Base-by-base conservation (phyloP, 2,113 vertebrate species). In the Oncorhynchus nerka region DNA sequence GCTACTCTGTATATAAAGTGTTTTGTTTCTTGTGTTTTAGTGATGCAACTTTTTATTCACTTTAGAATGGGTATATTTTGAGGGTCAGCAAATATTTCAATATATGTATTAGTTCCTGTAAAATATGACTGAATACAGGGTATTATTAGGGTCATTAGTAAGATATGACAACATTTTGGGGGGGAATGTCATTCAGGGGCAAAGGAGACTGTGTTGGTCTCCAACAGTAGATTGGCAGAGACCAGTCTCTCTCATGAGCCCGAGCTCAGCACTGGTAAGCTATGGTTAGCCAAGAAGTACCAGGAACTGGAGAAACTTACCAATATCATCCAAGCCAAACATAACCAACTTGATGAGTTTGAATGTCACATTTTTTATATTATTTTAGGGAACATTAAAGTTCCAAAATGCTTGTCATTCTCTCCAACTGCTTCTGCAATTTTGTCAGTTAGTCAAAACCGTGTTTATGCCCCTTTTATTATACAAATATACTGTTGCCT, bases 211-310 rank as follows among this genome's bases (percentile, higher is more conserved):
- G 74, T 76, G 15, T 13, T 68, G 28, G 32, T 73, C 20, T 90
- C 84, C 70, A 90, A 88, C 84, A 28, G 71, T 64, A 85, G 75
- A 66, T 13, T 90, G 55, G 89, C 90, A 28, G 76, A 88, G 77
- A 20, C 61, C 28, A 81, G 26, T 76, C 80, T 91, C n/a, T 87
- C 73, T 34, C 72, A 78, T 26, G 83, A 85, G 70, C 79, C 89
- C 0, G 72, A 39, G 45, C 81, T 89, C 24, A 79, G 24, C 82
- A 77, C 82, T 8, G 70, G 82, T 6, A 90, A 87, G 71, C 1
- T 84, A 39, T 73, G 84, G 1, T 83, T 91, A 15, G 81, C 84
- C 34, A 71, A 83, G 77, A 90, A 80, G 69, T 85, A 88, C 77
- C 87, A 79, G 59, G 71, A 83, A 51, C 79, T 89, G 20, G 77